phyloP scores from a whole-genome alignment of 2,888 invertebrate genomes.

The Gerris lacustris region DNA sequence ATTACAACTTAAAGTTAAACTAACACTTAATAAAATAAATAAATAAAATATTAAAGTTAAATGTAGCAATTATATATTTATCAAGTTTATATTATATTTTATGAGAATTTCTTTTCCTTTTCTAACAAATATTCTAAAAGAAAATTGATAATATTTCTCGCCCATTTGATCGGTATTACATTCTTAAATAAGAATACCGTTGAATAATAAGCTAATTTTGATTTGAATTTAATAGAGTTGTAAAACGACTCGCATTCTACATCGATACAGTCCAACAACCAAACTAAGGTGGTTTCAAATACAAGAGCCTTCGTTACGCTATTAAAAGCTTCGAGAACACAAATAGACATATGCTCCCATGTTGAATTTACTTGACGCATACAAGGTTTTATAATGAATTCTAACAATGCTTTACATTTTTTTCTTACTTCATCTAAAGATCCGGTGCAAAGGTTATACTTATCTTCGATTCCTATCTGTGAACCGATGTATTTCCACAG shows the following conservation, averaged over 20 bases:
- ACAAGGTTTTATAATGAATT: conserved; percentile 35
- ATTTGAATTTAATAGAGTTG: background rate
- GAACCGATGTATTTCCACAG: conserved; percentile 44
- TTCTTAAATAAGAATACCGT: background rate
- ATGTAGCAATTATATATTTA: too few species aligned
- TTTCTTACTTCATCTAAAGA: conserved; percentile 34
- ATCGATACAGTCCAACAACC: background rate
- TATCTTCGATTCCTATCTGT: conserved; percentile 40
- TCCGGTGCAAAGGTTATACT: conserved; percentile 38
- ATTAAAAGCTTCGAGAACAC: conserved; percentile 33
- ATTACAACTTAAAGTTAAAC: too few species aligned
- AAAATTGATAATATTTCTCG: too few species aligned
- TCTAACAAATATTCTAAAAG: too few species aligned
- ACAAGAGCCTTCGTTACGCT: background rate
- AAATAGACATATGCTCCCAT: conserved; percentile 39
- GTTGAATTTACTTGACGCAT: conserved; percentile 34
- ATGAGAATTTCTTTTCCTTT: too few species aligned
- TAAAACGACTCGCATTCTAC: background rate
- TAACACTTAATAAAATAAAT: too few species aligned
- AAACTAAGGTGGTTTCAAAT: background rate
- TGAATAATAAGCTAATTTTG: background rate
- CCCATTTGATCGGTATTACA: too few species aligned
- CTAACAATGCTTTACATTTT: conserved; percentile 33
- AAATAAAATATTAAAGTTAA: too few species aligned
- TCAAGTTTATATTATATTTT: too few species aligned